phyloP scores from a whole-genome alignment of 2,888 invertebrate genomes.

The Hedychridium roseum region DNA sequence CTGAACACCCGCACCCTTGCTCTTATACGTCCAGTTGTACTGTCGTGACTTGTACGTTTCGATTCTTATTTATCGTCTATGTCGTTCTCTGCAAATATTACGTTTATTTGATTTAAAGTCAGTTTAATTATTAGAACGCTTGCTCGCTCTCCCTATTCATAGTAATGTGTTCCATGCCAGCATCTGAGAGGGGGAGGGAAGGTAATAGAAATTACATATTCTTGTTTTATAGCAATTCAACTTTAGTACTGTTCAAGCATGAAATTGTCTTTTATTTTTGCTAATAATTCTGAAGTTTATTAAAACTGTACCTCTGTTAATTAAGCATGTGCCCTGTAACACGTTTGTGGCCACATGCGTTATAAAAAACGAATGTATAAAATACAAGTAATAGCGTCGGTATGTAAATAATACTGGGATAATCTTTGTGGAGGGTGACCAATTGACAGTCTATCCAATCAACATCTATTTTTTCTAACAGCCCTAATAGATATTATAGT shows the following conservation, averaged over 20 bases:
- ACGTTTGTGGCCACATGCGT: too few species aligned
- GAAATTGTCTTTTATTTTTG: conserved; percentile 9
- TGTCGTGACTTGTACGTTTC: conserved; percentile 34
- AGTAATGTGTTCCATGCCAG: conserved; percentile 68
- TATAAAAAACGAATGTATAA: too few species aligned
- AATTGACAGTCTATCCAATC: too few species aligned
- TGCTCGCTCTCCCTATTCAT: conserved; percentile 45
- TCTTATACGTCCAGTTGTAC: conserved; percentile 60
- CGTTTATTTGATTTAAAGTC: conserved; percentile 12
- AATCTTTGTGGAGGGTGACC: too few species aligned
- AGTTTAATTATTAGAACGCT: conserved; percentile 29
- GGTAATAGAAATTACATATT: conserved; percentile 60
- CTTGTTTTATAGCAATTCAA: conserved; percentile 32
- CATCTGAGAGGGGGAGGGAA: conserved; percentile 71
- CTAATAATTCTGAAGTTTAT: too few species aligned
- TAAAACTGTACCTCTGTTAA: too few species aligned
- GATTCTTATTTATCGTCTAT: conserved; percentile 25
- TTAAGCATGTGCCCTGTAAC: too few species aligned
- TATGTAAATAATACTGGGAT: too few species aligned
- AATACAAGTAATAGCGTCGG: too few species aligned
- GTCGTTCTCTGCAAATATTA: conserved; percentile 8
- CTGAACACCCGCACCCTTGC: conserved; percentile 39
- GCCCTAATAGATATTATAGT: too few species aligned
- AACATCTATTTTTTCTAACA: too few species aligned
- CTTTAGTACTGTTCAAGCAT: conserved; percentile 7